phyloP scores from a whole-genome alignment of 1,140 invertebrate species.

The Bicyclus anynana region DNA sequence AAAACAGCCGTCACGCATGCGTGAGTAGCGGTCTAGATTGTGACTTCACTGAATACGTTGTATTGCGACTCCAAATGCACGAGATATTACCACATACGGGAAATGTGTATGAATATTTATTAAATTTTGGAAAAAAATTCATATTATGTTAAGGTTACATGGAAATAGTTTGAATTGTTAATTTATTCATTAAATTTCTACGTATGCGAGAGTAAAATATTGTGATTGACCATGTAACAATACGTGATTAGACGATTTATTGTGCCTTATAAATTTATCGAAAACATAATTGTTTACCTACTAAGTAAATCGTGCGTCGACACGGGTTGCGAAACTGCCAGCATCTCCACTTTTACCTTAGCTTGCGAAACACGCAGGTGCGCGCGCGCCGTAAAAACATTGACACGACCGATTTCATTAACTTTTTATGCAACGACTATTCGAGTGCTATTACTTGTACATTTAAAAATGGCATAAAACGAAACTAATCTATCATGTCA shows the following conservation, averaged over 20 bases:
- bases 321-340: slow-evolving; percentile 65
- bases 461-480: slow-evolving; percentile 8
- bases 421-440: slow-evolving; percentile 69
- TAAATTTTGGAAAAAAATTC: no score
- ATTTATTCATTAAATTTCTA: no score
- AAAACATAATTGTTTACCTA: slow-evolving; percentile 16
- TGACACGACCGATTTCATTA: slow-evolving; percentile 67
- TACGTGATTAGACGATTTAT: no score
- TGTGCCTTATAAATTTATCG: background rate
- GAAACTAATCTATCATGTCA: background rate
- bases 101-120: no score
- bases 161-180: no score
- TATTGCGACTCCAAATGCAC: slow-evolving; percentile 13
- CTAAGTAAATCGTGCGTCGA: slow-evolving; percentile 41
- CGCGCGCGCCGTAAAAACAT: slow-evolving; percentile 68
- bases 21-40: slow-evolving; percentile 62
- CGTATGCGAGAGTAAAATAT: no score
- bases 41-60: slow-evolving; percentile 34
- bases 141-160: no score
- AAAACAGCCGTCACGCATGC: slow-evolving; percentile 74
- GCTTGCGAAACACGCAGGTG: slow-evolving; percentile 74
- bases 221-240: no score
- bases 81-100: background rate
- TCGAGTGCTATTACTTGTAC: slow-evolving; percentile 26
- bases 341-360: slow-evolving; percentile 74